Base-by-base conservation (phyloP, 2,113 vertebrate genomes). In the Hippocampus comes region DNA sequence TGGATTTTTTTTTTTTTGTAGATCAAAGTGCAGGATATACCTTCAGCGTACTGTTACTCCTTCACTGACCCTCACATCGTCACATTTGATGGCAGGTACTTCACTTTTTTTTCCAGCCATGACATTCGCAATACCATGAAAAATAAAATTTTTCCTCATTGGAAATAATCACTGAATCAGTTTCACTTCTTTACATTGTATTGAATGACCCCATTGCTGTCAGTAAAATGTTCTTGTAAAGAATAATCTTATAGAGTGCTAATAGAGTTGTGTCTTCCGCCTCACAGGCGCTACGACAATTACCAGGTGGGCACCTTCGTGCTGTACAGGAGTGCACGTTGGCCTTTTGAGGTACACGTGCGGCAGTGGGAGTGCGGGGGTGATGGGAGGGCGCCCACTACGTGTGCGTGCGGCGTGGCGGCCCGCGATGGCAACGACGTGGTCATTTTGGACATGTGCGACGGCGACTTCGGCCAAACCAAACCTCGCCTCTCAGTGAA, bases 21-120 rank as follows among this genome's bases (percentile, higher is more conserved):
- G 96, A 91, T 98, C 74, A 91, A 56, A 15, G 93, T 97, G 55
- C 91, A 77, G 55, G 94, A 96, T 57, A 76, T 95, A 3, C 92
- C 93, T 9, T 86, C 92, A 70, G 94, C 94, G 1, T 95, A 94
- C 78, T 97, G 95, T 86, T 98, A 95, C 82, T 91, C 92, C 63
- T 96, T 96, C 88, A 97, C 94, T 41, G 95, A 98, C 73, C 95
- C 96, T 75, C 96, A 97, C 85, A 88, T 97, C 5, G 92, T 96
- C 87, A 98, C 95, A 5, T 96, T 97, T 91, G 95, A 97, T 88
- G 95, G 94, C 90, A 96, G 95, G 95, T 98, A 95, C 81, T 76
- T 78, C 69, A 59, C 7, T 21, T 7, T 3, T 51, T 23, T 46
- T 21, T 63, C 12, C 56, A 10, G 64, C 17, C 82, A 46, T 15